Evolutionary conservation across 2,113 vertebrate genomes (phyloP), one percentile per base, ranked within the genome.

Genomic region (Phaetusa simplex): DNA sequence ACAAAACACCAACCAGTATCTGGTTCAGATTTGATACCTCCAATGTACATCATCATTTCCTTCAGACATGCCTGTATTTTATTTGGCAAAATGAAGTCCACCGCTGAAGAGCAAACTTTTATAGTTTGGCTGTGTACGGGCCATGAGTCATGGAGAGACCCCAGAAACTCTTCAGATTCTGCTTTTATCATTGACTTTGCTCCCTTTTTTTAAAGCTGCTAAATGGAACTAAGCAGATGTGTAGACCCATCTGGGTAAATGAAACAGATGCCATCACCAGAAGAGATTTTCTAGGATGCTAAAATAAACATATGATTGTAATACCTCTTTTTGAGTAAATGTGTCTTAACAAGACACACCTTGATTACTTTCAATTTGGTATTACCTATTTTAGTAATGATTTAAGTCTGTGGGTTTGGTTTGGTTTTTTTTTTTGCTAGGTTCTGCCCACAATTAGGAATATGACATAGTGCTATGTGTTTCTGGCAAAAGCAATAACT

Each of bases 1-100:
- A 23, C 11, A 40, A 53, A 74, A 17, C 7, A 23, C 45, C 7
- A 29, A 2, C 19, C 32, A 14, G 6, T 36, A 82, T 84, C 58
- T 67, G 30, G 13, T 53, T 19, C 21, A 73, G 49, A 19, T 78
- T 49, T 70, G 53, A 43, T 59, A 49, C 34, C 5, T 58, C 23
- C 16, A 32, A 1, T 34, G 4, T 82, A 34, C 1, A 0, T 79
- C 3, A 4, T 8, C 3, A 10, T 82, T 88, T 69, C 9, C 43
- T 73, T 85, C 43, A 73, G 20, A 45, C 30, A 8, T 81, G 20
- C 15, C 43, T 69, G 6, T 9, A 12, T 47, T 82, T 50, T 61
- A 5, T 67, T 55, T 74, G 52, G 9, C 23, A 70, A 79, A 83
- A 30, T 3, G 11, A 59, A 56, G 30, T 61, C 56, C 59, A 7